A percentile compares a stretch with the other conserved stretches of the same genome.
phyloP scores from a whole-genome alignment of 2,888 invertebrate species.

The Aphodius sticticus region DNA sequence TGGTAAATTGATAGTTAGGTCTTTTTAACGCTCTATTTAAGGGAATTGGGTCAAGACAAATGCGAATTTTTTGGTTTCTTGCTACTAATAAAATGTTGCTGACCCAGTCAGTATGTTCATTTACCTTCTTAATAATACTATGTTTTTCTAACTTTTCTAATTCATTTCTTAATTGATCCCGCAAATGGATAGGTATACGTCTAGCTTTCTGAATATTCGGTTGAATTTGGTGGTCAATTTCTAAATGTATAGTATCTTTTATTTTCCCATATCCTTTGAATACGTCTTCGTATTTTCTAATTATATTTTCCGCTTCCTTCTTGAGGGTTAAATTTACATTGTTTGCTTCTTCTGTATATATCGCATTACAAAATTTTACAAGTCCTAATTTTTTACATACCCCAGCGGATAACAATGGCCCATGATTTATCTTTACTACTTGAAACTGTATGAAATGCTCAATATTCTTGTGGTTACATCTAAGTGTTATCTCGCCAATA shows the following conservation, averaged over 20 bases:
- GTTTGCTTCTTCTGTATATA: background rate
- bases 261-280: constrained; percentile 4
- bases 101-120: background rate
- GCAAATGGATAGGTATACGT: background rate
- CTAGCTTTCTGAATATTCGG: constrained; percentile 30
- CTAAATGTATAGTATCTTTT: constrained; percentile 30
- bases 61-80: constrained; percentile 13
- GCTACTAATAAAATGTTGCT: background rate
- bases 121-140: background rate
- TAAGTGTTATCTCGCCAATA: constrained; percentile 7
- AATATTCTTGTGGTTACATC: background rate
- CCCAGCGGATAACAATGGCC: constrained; percentile 5
- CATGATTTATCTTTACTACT: constrained; percentile 12
- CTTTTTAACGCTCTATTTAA: constrained; percentile 28
- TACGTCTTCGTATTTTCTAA: background rate
- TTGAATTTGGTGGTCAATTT: constrained; percentile 29
- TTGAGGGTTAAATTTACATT: background rate
- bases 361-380: constrained; percentile 17
- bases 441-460: background rate
- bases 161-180: background rate
- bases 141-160: background rate
- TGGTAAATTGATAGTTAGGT: constrained; percentile 28
- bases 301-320: background rate
- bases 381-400: constrained; percentile 12
- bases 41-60: constrained; percentile 28